Evolutionary conservation across 1,140 invertebrate species (phyloP).

Genomic region (Drosophila novamexicana): DNA sequence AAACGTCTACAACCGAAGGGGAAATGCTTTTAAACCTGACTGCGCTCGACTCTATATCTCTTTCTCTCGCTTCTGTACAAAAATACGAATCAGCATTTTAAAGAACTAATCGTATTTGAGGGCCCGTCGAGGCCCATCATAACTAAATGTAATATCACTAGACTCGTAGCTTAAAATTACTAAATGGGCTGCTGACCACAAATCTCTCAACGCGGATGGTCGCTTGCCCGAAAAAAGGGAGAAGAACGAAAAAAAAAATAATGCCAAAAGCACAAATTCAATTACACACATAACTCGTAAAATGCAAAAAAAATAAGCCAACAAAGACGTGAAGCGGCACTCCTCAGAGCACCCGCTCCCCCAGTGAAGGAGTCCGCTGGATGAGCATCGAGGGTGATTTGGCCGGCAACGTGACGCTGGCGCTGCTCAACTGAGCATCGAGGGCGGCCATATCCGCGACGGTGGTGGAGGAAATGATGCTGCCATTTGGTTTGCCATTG

Average conservation of each 20-base stretch:
- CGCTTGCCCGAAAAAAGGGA: conserved; percentile 24
- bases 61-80: conserved; percentile 42
- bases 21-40: conserved; percentile 31
- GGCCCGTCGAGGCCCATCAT: conserved; percentile 32
- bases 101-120: conserved; percentile 58
- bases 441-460: conserved; percentile 65
- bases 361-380: conserved; percentile 80
- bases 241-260: conserved; percentile 5
- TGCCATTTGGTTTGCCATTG: conserved; percentile 19
- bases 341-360: conserved; percentile 79
- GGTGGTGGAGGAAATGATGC: conserved; percentile 36
- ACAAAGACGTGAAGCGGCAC: conserved; percentile 12
- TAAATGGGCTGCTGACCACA: conserved; percentile 44
- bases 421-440: conserved; percentile 67
- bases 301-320: conserved; percentile 50
- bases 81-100: conserved; percentile 65
- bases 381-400: conserved; percentile 82
- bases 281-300: conserved; percentile 75
- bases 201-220: conserved; percentile 11
- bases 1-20: conserved; percentile 35
- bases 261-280: conserved; percentile 81
- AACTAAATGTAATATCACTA: conserved; percentile 84
- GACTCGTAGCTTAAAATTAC: conserved; percentile 76
- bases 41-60: conserved; percentile 1
- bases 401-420: conserved; percentile 64